Evolutionary conservation across 2,797 vertebrate species (phyloP).

Genomic region (Poeciliopsis infans): DNA sequence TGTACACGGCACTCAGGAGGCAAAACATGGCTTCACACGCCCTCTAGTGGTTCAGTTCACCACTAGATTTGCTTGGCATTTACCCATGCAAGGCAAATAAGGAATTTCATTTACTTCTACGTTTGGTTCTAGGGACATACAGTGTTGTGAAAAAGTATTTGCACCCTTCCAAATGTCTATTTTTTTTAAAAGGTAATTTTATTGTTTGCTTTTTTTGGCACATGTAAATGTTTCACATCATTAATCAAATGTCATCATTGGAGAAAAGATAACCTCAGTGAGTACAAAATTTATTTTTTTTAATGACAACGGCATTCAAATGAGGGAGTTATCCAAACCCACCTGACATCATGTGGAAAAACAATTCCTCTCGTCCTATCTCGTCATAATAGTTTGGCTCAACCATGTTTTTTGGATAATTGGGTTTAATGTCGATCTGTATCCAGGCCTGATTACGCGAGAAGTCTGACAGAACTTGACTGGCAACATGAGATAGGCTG

Average conservation of each 20-base stretch:
- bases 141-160: background rate
- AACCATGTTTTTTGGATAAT: background rate
- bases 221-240: background rate
- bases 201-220: background rate
- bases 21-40: conserved; percentile 18
- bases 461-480: background rate
- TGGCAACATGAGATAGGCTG: too few species aligned
- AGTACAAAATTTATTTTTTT: background rate
- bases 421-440: background rate
- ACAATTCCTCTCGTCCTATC: background rate
- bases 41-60: conserved; percentile 61
- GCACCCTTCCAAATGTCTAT: background rate
- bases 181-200: background rate
- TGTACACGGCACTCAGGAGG: conserved; percentile 11
- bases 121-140: background rate
- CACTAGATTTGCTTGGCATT: background rate
- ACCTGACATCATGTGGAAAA: background rate
- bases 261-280: background rate
- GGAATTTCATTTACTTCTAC: background rate
- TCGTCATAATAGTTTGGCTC: background rate
- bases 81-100: background rate
- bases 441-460: background rate
- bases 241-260: background rate
- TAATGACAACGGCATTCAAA: background rate
- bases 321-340: background rate